phyloP scores from a whole-genome alignment of 1,140 invertebrate species.

The Helicoverpa zea region DNA sequence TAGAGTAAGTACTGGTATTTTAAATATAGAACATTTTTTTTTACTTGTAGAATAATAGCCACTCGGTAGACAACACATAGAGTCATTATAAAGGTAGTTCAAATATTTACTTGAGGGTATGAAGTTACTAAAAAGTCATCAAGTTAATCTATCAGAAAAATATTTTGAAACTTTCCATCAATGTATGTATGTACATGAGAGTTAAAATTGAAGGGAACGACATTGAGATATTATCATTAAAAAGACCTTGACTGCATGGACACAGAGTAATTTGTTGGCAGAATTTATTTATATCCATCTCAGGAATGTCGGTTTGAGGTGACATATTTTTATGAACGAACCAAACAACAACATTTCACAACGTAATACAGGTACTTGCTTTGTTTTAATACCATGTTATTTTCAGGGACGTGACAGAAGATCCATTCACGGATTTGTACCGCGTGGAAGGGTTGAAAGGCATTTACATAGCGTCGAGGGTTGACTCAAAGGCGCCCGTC shows the following conservation, averaged over 20 bases:
- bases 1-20: constrained; percentile 89
- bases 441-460: constrained; percentile 95
- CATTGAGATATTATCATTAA: neutral
- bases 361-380: neutral
- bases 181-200: neutral
- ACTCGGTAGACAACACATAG: too few species aligned
- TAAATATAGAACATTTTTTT: too few species aligned
- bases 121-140: too few species aligned
- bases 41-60: too few species aligned
- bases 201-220: constrained; percentile 13
- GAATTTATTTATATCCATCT: constrained; percentile 10
- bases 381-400: neutral
- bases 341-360: constrained; percentile 2
- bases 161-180: too few species aligned
- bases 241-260: constrained; percentile 15
- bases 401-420: constrained; percentile 91
- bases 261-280: neutral
- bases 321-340: neutral
- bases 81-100: too few species aligned
- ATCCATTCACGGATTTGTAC: constrained; percentile 96
- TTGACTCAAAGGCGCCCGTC: constrained; percentile 87
- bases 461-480: constrained; percentile 96
- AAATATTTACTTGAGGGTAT: too few species aligned
- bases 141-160: too few species aligned
- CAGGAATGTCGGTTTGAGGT: constrained; percentile 24